These are phyloP conservation scores for Ameiurus melas DNA, from an alignment of 2,113 vertebrate genomes.

Conservation along the genomic window DNA sequence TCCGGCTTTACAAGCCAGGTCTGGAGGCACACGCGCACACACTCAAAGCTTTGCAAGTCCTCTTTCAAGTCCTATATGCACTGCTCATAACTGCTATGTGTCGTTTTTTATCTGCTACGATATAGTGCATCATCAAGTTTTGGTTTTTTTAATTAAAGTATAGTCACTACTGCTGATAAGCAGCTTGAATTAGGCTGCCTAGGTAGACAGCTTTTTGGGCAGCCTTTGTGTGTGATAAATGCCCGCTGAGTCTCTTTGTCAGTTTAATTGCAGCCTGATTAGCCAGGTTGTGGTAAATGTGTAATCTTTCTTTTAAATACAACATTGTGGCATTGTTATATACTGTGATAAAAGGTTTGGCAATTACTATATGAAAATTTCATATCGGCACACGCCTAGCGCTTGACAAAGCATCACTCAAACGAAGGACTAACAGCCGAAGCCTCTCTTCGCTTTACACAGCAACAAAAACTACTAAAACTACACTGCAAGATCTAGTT, in stretches of 20 bases:
- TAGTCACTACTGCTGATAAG: neutral
- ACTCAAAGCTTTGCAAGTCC: neutral
- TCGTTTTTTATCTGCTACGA: neutral
- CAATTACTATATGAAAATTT: neutral
- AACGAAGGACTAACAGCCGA: neutral
- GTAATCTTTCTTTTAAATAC: neutral
- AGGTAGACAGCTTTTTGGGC: neutral
- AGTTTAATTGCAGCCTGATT: slow-evolving; percentile 8
- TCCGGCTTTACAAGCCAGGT: slow-evolving; percentile 41
- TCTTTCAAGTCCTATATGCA: neutral
- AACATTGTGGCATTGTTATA: neutral
- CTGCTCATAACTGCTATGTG: neutral
- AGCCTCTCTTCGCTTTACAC: neutral
- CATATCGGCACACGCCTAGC: neutral
- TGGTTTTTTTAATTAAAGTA: neutral
- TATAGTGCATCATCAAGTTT: neutral
- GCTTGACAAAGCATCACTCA: neutral
- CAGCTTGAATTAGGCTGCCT: slow-evolving; percentile 2
- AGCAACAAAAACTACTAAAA: slow-evolving; percentile 8
- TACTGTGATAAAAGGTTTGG: neutral
- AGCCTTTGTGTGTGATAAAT: slow-evolving; percentile 9
- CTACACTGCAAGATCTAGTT: slow-evolving; percentile 5
- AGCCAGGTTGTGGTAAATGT: slow-evolving; percentile 2
- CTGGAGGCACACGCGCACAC: slow-evolving; percentile 30
- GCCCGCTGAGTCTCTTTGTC: neutral